A percentile compares a stretch with the other conserved stretches of the same genome.
Evolutionary conservation across 2,113 vertebrate species (phyloP).

Genomic region (Coturnix japonica): DNA sequence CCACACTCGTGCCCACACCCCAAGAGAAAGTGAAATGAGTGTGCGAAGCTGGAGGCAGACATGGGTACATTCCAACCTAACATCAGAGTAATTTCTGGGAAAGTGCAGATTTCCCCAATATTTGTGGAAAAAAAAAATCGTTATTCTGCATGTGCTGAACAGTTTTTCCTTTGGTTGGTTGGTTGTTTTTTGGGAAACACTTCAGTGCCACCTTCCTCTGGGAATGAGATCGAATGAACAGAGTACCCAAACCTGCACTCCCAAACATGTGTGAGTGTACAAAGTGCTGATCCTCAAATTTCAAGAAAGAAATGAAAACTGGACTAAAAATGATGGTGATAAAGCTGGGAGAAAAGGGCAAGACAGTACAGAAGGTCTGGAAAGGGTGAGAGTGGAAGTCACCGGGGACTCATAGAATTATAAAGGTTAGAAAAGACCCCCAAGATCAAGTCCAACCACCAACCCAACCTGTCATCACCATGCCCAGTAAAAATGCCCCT

Average conservation of each 20-base stretch:
- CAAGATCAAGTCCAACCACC: no score
- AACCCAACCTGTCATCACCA: no score
- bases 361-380: neutral
- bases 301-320: neutral
- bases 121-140: neutral
- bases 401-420: no score
- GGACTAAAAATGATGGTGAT: neutral
- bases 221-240: rapidly evolving
- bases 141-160: neutral
- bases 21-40: neutral
- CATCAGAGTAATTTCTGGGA: neutral
- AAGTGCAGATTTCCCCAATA: neutral
- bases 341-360: neutral
- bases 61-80: neutral
- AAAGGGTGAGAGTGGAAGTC: neutral
- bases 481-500: no score
- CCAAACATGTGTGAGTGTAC: rapidly evolving
- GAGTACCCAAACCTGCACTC: neutral
- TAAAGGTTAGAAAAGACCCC: no score
- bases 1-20: neutral
- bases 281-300: neutral
- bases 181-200: neutral
- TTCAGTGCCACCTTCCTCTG: neutral
- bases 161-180: neutral
- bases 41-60: neutral